Base-by-base conservation (phyloP, 2,113 vertebrate species). In the Mormyrus lacerda region DNA sequence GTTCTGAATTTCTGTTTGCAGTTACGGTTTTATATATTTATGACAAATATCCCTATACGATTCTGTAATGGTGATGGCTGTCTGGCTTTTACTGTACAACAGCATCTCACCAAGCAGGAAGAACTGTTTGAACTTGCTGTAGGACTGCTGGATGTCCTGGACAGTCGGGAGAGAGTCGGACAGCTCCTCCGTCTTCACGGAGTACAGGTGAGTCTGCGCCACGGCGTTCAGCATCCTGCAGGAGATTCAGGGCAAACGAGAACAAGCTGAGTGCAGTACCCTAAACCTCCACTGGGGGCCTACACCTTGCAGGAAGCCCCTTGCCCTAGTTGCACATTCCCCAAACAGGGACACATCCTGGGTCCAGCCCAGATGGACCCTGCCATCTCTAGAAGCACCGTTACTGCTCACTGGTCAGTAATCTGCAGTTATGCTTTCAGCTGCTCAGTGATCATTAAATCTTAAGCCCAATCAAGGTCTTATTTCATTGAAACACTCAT, bases 101-200 rank as follows among this genome's bases (percentile, higher is more conserved):
- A 24, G 84, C 9, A 76, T 90, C 96, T 96, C 92, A 97, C 97
- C 97, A 92, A 97, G 96, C 65, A 98, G 92, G 93, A 97, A 98
- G 9, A 97, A 95, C 90, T 97, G 97, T 89, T 97, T 97, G 93
- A 97, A 97, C 92, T 93, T 97, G 89, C 91, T 95, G 89, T 97
- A 97, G 0, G 97, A 94, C 69, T 93, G 93, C 93, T 97, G 97
- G 91, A 98, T 96, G 82, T 98, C 97, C 91, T 96, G 96, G 51
- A 97, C 88, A 47, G 96, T 94, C 1, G 97, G 96, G 89, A 97
- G 96, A 45, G 94, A 96, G 94, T 93, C 95, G 50, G 96, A 96
- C 3, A 98, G 95, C 90, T 97, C 97, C 90, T 97, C 97, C 0
- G 91, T 95, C 93, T 94, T 97, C 92, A 97, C 94, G 10, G 94